Evolutionary conservation across 2,797 vertebrate species (phyloP).

Genomic region (Hirundo rustica): DNA sequence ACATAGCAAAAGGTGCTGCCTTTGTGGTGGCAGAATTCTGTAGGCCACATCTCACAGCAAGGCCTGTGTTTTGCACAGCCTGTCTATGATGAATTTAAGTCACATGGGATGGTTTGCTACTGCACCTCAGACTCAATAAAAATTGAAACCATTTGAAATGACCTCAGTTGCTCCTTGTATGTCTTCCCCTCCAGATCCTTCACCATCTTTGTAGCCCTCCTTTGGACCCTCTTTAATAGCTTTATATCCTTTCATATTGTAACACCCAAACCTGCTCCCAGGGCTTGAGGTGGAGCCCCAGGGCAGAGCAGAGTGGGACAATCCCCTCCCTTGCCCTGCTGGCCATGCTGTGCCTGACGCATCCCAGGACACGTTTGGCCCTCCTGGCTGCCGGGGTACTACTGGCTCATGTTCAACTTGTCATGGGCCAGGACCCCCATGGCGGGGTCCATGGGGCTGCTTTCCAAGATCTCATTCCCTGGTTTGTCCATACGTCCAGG

Average conservation of each 20-base stretch:
- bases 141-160: not conserved
- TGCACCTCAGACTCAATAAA: conserved; percentile 6
- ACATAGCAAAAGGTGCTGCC: not conserved
- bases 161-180: not conserved
- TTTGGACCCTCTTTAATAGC: accelerated
- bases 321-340: accelerated
- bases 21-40: not conserved
- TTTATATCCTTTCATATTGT: not conserved
- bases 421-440: accelerated
- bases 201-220: not conserved
- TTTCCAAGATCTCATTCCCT: accelerated
- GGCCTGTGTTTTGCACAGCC: not conserved
- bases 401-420: accelerated
- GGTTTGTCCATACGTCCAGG: accelerated
- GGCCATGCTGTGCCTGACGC: not conserved
- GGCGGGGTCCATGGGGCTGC: not conserved
- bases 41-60: not conserved
- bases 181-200: not conserved
- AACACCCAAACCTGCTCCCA: accelerated
- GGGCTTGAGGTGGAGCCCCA: not conserved
- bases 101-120: not conserved
- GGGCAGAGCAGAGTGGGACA: accelerated
- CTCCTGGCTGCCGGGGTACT: not conserved
- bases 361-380: accelerated
- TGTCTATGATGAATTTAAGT: not conserved